Evolutionary conservation across 2,113 vertebrate species (phyloP).

Genomic region (Ptilonorhynchus violaceus): DNA sequence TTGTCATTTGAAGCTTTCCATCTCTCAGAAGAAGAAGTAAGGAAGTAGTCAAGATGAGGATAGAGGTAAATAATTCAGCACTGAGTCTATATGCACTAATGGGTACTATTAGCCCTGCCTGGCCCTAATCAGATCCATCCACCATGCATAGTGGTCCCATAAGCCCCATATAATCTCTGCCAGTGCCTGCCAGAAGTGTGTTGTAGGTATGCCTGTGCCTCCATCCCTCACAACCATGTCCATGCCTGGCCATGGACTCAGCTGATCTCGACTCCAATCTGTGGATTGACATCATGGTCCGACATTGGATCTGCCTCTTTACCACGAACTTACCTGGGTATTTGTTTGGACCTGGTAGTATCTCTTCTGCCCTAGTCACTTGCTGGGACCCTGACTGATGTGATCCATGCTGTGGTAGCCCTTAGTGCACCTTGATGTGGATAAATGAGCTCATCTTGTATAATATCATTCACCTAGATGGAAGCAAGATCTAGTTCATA

Average conservation of each 20-base stretch:
- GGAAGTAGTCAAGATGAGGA: not conserved
- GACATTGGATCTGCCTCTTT: not conserved
- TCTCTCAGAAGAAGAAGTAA: not conserved
- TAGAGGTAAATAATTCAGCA: not conserved
- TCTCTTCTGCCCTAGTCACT: not conserved
- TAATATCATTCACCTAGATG: not conserved
- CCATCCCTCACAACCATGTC: not conserved
- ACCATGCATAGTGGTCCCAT: not conserved
- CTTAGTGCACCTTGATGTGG: not conserved
- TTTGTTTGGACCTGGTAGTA: not conserved
- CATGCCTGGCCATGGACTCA: not conserved
- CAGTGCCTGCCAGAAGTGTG: not conserved
- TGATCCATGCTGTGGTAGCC: not conserved
- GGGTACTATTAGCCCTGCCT: not conserved
- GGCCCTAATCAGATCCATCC: not conserved
- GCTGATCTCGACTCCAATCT: not conserved
- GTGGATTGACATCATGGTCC: fast-evolving
- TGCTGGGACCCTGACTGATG: not conserved
- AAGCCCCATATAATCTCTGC: not conserved
- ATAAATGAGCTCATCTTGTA: not conserved
- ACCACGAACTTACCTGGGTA: not conserved
- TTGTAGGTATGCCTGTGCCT: not conserved
- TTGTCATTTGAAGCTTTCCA: not conserved
- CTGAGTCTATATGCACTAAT: not conserved
- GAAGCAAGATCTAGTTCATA: not conserved